Base-by-base conservation (phyloP, 2,888 invertebrate genomes). In the Polydrusus pterygomalis region DNA sequence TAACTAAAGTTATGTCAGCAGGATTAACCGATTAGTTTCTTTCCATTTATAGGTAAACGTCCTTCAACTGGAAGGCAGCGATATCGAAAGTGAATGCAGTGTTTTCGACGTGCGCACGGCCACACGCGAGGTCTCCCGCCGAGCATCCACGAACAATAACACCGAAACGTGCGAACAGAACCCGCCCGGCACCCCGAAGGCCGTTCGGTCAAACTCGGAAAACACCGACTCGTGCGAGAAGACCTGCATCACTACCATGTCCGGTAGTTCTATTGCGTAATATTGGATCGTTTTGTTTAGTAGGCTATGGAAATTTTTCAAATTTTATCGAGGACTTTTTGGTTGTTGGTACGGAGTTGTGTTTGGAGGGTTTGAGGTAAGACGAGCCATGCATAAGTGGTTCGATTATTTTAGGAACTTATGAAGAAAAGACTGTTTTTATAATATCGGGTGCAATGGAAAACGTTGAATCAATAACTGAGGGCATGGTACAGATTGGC, bases 11-110 rank as follows among this genome's bases (percentile, higher is more conserved):
- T n/a, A n/a, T n/a, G n/a, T n/a, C n/a, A n/a, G n/a, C n/a, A n/a
- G n/a, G n/a, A n/a, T n/a, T n/a, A 30, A 2, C 30, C 30, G 30
- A 30, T 30, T 6, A 30, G 30, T 30, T 7, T 30, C 7, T 47
- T 47, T 47, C 18, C 73, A 56, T 76, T 83, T 83, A 10, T 80
- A 87, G 87, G 80, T 87, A 71, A 87, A 87, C 80, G 85, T 88
- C 63, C 86, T 88, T 17, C 89, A 92, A 89, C 88, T 91, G 80
- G 92, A 92, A 83, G 89, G 90, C 74, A 91, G 91, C 79, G 92
- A 92, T 84, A 87, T 91, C 77, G 91, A 92, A 80, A 90, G 91
- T 82, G 91, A 92, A 81, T 89, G 89, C 75, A 89, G 90, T 78
- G 90, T 90, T n/a, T 91, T 91, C 83, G 91, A 91, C 81, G 90